Base-by-base conservation (phyloP, 2,797 vertebrate species). In the Gila robusta region DNA sequence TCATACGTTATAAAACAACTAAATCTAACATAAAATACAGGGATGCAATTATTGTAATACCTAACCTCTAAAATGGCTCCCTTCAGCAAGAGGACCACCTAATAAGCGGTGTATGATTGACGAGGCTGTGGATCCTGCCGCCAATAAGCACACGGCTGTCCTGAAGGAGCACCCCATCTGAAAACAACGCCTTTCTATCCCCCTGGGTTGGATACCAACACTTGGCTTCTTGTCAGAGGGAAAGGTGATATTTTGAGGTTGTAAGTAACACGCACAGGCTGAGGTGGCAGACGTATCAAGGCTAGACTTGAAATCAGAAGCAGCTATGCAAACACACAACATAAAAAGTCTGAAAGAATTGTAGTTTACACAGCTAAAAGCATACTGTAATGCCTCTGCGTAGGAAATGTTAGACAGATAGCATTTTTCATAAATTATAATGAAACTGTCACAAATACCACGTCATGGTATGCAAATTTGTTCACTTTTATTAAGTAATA, bases 31-130 rank as follows among this genome's bases (percentile, higher is more conserved):
- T 90, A 94, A 92, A 92, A 91, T 88, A 91, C 86, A 82, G 89
- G 91, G 92, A 93, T 92, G 91, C 92, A 94, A 95, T 95, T 94
- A 95, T 94, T 94, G 92, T 93, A 94, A 95, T 93, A 91, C 92
- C 91, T 89, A 86, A 78, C 90, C 88, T 86, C 91, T 88, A 89
- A 94, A 92, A 92, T 90, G 91, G 90, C 90, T 90, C 87, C 89
- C 91, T 90, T 90, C 90, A 92, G 91, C 92, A 92, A 93, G 91
- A 86, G 92, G 90, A 93, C 91, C 93, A 93, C 83, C 92, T 92
- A 93, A 94, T 95, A 93, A 94, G 88, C 88, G 89, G 80, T 71
- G 83, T 73, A 89, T 94, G 94, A 94, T 93, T 93, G 92, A 94
- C 94, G 90, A 91, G 76, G 84, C 87, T 89, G 89, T 86, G 86